Evolutionary conservation across 2,113 vertebrate species (phyloP).

Genomic region (Nicator chloris): DNA sequence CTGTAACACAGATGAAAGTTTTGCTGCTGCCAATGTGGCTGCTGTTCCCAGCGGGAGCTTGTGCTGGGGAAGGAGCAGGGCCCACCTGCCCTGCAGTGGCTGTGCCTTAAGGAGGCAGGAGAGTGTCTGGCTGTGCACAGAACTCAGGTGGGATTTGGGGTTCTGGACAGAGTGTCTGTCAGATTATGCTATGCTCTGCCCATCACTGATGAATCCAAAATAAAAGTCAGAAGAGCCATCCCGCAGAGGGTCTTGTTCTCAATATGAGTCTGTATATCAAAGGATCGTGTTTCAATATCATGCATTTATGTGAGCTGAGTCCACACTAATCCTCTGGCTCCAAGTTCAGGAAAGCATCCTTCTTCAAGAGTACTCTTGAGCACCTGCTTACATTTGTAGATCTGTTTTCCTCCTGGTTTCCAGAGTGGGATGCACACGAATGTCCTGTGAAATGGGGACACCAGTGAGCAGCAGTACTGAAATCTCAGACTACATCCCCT

Average conservation of each 20-base stretch:
- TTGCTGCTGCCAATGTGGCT: background rate
- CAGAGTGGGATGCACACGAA: background rate
- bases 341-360: background rate
- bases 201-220: background rate
- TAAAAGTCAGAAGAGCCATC: background rate
- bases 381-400: background rate
- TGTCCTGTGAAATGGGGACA: background rate
- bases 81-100: rapidly evolving
- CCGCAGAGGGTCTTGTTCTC: background rate
- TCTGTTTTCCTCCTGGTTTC: background rate
- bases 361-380: background rate
- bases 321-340: background rate
- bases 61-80: background rate
- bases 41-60: rapidly evolving
- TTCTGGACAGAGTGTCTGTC: background rate
- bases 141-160: background rate
- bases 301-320: background rate
- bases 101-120: background rate
- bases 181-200: background rate
- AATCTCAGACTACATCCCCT: background rate
- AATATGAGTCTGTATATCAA: background rate
- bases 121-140: background rate
- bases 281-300: rapidly evolving
- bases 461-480: background rate
- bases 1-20: background rate